These are phyloP conservation scores for Chromoteleia sp. DNA, from an alignment of 2,888 invertebrate species.

Conservation along the genomic window DNA sequence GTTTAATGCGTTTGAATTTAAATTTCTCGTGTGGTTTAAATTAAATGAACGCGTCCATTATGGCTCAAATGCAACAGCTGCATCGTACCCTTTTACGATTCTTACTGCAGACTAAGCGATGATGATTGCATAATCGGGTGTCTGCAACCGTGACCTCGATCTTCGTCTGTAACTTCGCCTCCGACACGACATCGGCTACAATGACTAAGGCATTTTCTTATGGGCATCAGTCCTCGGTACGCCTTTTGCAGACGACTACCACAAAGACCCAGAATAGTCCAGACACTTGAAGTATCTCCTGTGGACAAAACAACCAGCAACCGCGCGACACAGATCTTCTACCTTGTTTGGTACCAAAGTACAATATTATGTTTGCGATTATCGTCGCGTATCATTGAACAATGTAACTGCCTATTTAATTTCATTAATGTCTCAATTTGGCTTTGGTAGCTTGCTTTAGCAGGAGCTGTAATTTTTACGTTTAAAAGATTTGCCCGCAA, in stretches of 20 bases:
- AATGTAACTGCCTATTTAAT: background rate
- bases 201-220: constrained; percentile 62
- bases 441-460: too few relatives aligned
- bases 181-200: constrained; percentile 54
- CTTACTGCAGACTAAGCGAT: constrained; percentile 43
- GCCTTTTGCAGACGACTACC: constrained; percentile 58
- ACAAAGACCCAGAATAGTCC: constrained; percentile 65
- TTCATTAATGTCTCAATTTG: background rate
- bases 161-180: constrained; percentile 73
- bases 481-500: too few relatives aligned
- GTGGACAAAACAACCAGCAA: constrained; percentile 74
- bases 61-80: constrained; percentile 55
- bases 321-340: constrained; percentile 73
- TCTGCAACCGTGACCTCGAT: constrained; percentile 80
- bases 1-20: constrained; percentile 9
- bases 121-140: constrained; percentile 75
- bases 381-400: constrained; percentile 10
- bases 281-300: constrained; percentile 73
- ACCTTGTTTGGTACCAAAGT: constrained; percentile 40
- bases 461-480: too few relatives aligned
- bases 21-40: constrained; percentile 32
- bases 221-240: constrained; percentile 25
- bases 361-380: constrained; percentile 22
- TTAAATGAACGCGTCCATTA: constrained; percentile 50
- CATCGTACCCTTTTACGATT: constrained; percentile 47